These are phyloP conservation scores for Planococcus citri DNA, from an alignment of 1,140 invertebrate species.

Conservation along the genomic window DNA sequence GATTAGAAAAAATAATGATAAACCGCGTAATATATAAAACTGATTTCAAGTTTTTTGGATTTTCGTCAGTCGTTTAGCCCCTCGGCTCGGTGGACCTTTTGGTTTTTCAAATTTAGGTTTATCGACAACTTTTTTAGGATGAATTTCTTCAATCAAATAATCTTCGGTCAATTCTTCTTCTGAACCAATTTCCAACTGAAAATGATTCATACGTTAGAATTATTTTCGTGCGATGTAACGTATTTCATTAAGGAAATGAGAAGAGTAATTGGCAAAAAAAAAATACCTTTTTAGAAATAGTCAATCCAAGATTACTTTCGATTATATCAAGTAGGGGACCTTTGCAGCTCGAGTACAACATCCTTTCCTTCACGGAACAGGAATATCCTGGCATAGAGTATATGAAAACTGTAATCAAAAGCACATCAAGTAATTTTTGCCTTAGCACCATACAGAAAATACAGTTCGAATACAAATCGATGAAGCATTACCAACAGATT, in stretches of 20 bases:
- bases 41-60: slow-evolving; percentile 28
- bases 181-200: slow-evolving; percentile 83
- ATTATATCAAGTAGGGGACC: slow-evolving; percentile 69
- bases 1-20: too few relatives aligned
- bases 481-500: slow-evolving; percentile 55
- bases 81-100: slow-evolving; percentile 72
- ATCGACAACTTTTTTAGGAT: slow-evolving; percentile 83
- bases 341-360: slow-evolving; percentile 96
- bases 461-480: slow-evolving; percentile 18
- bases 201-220: slow-evolving; percentile 26
- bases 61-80: slow-evolving; percentile 79
- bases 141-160: slow-evolving; percentile 82
- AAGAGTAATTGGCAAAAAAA: slow-evolving; percentile 23
- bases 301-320: slow-evolving; percentile 47
- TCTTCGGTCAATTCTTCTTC: slow-evolving; percentile 78
- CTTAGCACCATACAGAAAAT: neutral
- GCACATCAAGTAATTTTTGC: slow-evolving; percentile 22
- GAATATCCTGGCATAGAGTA: slow-evolving; percentile 94
- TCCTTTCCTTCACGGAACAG: slow-evolving; percentile 88
- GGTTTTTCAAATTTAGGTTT: slow-evolving; percentile 88
- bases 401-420: slow-evolving; percentile 72
- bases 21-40: neutral
- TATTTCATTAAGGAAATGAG: slow-evolving; percentile 9
- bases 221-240: too few relatives aligned
- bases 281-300: slow-evolving; percentile 74